These are phyloP conservation scores for Elaphurus davidianus DNA, from an alignment of 2,113 vertebrate species.

Conservation along the genomic window DNA sequence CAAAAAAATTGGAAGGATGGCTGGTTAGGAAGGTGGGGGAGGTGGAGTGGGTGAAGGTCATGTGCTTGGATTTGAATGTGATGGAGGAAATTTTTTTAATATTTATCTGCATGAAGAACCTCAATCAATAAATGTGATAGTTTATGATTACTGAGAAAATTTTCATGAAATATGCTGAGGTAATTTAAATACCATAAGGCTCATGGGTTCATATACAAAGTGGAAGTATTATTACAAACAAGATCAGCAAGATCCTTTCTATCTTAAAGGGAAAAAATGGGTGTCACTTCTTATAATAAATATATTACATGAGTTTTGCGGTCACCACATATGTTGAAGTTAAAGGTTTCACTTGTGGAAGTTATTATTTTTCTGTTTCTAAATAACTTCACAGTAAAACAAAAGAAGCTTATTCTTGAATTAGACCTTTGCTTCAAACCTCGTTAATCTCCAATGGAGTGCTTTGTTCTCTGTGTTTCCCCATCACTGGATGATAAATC, in stretches of 20 bases:
- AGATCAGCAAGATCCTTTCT: background rate
- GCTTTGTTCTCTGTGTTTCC: background rate
- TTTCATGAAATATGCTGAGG: background rate
- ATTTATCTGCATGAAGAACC: background rate
- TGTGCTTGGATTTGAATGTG: background rate
- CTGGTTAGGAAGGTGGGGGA: rapidly evolving
- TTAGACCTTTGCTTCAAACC: background rate
- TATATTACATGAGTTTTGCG: background rate
- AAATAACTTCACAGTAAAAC: background rate
- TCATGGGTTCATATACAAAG: background rate
- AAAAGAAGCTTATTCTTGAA: background rate
- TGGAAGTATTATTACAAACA: background rate
- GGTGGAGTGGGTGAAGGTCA: too few relatives aligned
- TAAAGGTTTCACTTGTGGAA: background rate
- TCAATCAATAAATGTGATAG: background rate
- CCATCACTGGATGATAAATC: background rate
- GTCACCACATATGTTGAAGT: background rate
- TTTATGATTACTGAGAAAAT: background rate
- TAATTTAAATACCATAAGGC: background rate
- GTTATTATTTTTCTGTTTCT: background rate
- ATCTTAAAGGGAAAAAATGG: background rate
- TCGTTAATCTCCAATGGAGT: background rate
- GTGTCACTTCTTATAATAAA: background rate
- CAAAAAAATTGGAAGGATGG: background rate
- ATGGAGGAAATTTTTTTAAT: background rate